These are phyloP conservation scores for Galaxias olidus DNA, from an alignment of 2,797 vertebrate species.

Conservation along the genomic window DNA sequence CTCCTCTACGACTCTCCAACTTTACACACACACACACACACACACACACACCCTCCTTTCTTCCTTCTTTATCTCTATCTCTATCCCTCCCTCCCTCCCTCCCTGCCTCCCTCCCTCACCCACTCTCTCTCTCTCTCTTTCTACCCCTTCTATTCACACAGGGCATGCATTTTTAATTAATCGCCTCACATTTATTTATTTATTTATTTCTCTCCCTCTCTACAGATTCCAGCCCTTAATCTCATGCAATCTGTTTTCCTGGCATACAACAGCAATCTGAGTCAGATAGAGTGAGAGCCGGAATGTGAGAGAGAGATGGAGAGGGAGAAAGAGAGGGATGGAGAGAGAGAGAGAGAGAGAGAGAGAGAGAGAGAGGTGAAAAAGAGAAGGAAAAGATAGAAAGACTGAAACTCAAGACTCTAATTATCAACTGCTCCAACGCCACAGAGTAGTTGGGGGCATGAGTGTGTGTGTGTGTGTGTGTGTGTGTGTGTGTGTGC, in stretches of 20 bases:
- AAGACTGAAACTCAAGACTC: slow-evolving; percentile 58
- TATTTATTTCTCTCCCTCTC: slow-evolving; percentile 44
- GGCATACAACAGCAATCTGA: slow-evolving; percentile 45
- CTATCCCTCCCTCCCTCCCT: slow-evolving; percentile 14
- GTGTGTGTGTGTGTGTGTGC: slow-evolving; percentile 17
- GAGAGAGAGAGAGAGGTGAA: neutral
- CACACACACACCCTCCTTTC: neutral
- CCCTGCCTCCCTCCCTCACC: slow-evolving; percentile 23
- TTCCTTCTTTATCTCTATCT: neutral
- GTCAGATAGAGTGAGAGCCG: neutral
- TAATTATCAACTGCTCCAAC: slow-evolving; percentile 67
- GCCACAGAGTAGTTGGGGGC: slow-evolving; percentile 30
- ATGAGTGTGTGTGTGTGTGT: slow-evolving; percentile 23
- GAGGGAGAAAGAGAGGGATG: neutral
- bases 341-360: neutral
- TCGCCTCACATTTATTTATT: slow-evolving; percentile 51
- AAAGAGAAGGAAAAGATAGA: neutral
- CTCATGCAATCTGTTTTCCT: slow-evolving; percentile 70
- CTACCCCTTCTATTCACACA: slow-evolving; percentile 41
- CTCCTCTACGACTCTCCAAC: slow-evolving; percentile 43
- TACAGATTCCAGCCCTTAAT: slow-evolving; percentile 63
- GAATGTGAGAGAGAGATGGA: slow-evolving; percentile 5
- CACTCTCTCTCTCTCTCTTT: slow-evolving; percentile 1
- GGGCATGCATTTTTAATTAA: slow-evolving; percentile 67
- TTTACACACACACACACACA: slow-evolving; percentile 18